These are phyloP conservation scores for Donacobius atricapilla DNA, from an alignment of 2,113 vertebrate genomes.

Conservation along the genomic window DNA sequence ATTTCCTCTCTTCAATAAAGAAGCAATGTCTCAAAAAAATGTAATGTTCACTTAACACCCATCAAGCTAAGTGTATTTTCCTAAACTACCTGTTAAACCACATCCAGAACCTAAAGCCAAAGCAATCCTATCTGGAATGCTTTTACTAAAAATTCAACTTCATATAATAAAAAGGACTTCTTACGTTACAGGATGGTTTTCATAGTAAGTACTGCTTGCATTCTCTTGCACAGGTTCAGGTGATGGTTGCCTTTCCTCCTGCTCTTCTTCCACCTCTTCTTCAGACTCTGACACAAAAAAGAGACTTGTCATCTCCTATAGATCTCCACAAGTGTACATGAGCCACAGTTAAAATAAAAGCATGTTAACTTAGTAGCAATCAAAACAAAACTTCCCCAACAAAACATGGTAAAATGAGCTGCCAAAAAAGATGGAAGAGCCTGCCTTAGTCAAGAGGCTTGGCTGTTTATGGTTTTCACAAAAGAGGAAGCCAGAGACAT, in stretches of 20 bases:
- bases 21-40: neutral
- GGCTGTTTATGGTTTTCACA: neutral
- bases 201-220: conserved; percentile 85
- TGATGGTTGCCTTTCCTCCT: conserved; percentile 87
- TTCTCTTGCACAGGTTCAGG: conserved; percentile 91
- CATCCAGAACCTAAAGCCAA: neutral
- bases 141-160: neutral
- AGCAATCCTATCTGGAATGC: rapidly evolving
- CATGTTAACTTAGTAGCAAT: neutral
- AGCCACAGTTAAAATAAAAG: neutral
- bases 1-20: neutral
- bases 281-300: conserved; percentile 83
- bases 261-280: conserved; percentile 92
- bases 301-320: neutral
- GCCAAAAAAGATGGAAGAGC: neutral
- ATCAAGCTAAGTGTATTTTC: neutral
- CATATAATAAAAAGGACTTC: neutral
- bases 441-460: neutral
- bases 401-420: neutral
- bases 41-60: rapidly evolving
- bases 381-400: neutral
- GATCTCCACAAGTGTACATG: neutral
- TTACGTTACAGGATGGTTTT: conserved; percentile 88
- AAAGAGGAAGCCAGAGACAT: neutral
- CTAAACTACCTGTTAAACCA: neutral